Conservation (phyloP, 2,888 invertebrate genomes). For the Drosophila greeni region DNA sequence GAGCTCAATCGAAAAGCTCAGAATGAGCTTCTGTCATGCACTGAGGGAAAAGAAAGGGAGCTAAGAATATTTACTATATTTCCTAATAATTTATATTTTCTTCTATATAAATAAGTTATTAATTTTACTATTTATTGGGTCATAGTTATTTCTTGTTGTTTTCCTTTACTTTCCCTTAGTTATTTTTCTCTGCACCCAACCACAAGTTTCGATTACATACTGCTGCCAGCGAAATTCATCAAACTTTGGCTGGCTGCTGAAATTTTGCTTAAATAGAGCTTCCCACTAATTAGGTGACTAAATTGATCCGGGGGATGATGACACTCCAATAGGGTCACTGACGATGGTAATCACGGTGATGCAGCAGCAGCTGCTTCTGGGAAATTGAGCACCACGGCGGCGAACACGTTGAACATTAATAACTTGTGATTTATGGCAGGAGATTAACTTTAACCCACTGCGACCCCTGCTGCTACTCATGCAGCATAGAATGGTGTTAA, state of each 20-base stretch:
- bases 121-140: too few relatives aligned
- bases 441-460: slow-evolving; percentile 29
- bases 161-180: not conserved
- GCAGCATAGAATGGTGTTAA: slow-evolving; percentile 50
- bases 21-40: not conserved
- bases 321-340: slow-evolving; percentile 18
- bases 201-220: slow-evolving; percentile 3
- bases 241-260: not conserved
- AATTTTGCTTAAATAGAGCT: slow-evolving; percentile 45
- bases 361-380: slow-evolving; percentile 33
- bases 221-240: slow-evolving; percentile 9
- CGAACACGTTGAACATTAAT: slow-evolving; percentile 66
- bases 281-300: slow-evolving; percentile 57
- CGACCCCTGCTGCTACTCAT: slow-evolving; percentile 6
- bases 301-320: slow-evolving; percentile 30
- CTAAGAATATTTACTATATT: not conserved
- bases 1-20: slow-evolving; percentile 4
- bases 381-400: slow-evolving; percentile 47
- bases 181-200: not conserved
- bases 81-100: not conserved
- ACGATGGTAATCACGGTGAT: slow-evolving; percentile 31
- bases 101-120: too few relatives aligned
- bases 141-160: not conserved
- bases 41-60: not conserved
- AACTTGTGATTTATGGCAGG: slow-evolving; percentile 63